phyloP scores from a whole-genome alignment of 1,140 invertebrate species.

The Aphelinus atriplicis region DNA sequence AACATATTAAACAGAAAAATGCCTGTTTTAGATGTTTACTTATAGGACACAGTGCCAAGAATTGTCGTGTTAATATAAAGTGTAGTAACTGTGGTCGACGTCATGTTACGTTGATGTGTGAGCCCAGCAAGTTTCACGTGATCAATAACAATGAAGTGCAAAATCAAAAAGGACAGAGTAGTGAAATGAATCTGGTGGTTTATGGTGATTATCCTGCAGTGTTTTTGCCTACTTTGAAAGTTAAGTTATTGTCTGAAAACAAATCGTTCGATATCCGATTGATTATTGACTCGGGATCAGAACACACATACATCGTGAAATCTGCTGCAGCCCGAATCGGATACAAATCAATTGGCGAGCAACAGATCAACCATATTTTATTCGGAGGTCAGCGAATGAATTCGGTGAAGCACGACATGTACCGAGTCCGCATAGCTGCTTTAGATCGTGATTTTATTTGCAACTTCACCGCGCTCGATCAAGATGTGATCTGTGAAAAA shows the following conservation, averaged over 20 bases:
- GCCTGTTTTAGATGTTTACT: slow-evolving; percentile 39
- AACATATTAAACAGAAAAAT: slow-evolving; percentile 17
- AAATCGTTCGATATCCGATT: neutral
- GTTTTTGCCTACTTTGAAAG: neutral
- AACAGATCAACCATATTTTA: slow-evolving; percentile 26
- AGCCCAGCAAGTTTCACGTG: neutral
- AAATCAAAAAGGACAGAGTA: neutral
- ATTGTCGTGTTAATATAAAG: slow-evolving; percentile 1
- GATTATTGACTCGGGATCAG: slow-evolving; percentile 36
- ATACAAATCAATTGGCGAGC: slow-evolving; percentile 10
- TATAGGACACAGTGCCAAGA: neutral
- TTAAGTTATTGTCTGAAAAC: neutral
- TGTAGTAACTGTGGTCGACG: neutral
- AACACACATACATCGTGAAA: slow-evolving; percentile 34
- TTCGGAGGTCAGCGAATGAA: slow-evolving; percentile 31
- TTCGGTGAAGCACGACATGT: slow-evolving; percentile 21
- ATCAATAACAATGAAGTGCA: neutral
- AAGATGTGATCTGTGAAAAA: slow-evolving; percentile 36
- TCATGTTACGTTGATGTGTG: neutral
- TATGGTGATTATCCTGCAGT: neutral
- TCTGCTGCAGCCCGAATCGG: slow-evolving; percentile 1
- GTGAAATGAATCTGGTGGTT: neutral
- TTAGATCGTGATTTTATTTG: slow-evolving; percentile 25
- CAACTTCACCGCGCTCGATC: slow-evolving; percentile 26
- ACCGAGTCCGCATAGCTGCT: slow-evolving; percentile 13